Conservation (phyloP, 2,888 invertebrate species). For the Phengaris alcon region DNA sequence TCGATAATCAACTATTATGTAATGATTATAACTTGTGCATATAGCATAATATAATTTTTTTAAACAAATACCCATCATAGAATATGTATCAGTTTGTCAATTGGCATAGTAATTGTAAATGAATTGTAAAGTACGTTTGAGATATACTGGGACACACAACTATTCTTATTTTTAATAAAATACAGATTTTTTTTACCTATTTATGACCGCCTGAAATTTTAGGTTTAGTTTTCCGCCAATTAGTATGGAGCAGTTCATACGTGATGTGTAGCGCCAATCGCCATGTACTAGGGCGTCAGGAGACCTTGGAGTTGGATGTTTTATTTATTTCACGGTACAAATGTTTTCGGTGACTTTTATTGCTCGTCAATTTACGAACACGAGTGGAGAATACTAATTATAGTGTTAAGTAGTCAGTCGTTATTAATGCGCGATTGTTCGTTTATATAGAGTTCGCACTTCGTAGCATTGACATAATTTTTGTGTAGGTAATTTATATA, state of each 20-base stretch:
- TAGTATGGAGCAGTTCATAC: background rate
- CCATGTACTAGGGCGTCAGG: background rate
- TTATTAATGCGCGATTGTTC: slow-evolving; percentile 9
- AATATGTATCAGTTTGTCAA: too few relatives aligned
- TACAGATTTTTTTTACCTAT: too few relatives aligned
- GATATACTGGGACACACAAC: too few relatives aligned
- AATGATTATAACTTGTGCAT: too few relatives aligned
- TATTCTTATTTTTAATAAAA: too few relatives aligned
- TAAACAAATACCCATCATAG: too few relatives aligned
- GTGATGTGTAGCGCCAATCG: background rate
- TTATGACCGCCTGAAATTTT: too few relatives aligned
- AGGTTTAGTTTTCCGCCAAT: background rate
- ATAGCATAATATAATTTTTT: too few relatives aligned
- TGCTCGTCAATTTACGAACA: slow-evolving; percentile 13
- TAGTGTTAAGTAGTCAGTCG: background rate
- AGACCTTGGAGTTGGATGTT: slow-evolving; percentile 2
- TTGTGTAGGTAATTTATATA: background rate
- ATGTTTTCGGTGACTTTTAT: slow-evolving; percentile 20
- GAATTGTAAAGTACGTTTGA: too few relatives aligned
- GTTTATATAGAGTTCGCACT: background rate
- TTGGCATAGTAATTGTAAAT: too few relatives aligned
- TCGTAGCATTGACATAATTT: slow-evolving; percentile 1
- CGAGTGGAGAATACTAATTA: slow-evolving; percentile 6
- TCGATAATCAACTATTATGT: too few relatives aligned
- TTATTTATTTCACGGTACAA: slow-evolving; percentile 21